Evolutionary conservation across 1,140 invertebrate species (phyloP), one percentile per base, ranked within the genome.

Genomic region (Drosophila arawakana): DNA sequence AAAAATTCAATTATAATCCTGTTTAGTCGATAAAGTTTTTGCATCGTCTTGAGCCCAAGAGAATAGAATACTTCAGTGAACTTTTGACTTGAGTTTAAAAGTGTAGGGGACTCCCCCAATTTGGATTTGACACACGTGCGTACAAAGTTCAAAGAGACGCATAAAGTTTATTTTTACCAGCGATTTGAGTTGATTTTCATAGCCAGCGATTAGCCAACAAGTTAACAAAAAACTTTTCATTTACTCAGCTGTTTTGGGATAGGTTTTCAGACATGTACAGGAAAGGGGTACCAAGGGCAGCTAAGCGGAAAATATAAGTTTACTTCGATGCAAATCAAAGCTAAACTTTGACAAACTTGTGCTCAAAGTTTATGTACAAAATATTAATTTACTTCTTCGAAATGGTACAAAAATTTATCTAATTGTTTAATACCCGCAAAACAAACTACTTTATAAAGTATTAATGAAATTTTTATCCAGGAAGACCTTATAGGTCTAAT

Each of bases 1-100:
- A 61, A 73, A 68, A 73, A 76, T 79, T 73, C 67, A 84, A 83
- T 83, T 84, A 80, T 69, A 68, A 70, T 76, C 70, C 73, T 41
- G 57, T 62, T 73, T 72, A 72, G 55, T 65, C 43, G 49, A 41
- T 35, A 76, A 84, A 75, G 67, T 83, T 62, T 46, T 43, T 46
- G 9, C 41, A 54, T 69, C 61, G 35, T 37, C 37, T 30, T 46
- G 62, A 21, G 43, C 50, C 41, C 15, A 65, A 46, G 47, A 57
- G 11, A 35, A 50, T n/a, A 52, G 41, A 43, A 43, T 4, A 7
- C 41, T 43, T n/a, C n/a, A 11, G n/a, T 3, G n/a, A 43, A 43
- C n/a, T 13, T 0, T 5, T 70, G 55, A 50, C 39, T 39, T 76
- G 35, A 49, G 30, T 41, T 60, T 43, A 59, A 59, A 52, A 46